Base-by-base conservation (phyloP, 1,140 invertebrate species). In the Leptinotarsa defecta region DNA sequence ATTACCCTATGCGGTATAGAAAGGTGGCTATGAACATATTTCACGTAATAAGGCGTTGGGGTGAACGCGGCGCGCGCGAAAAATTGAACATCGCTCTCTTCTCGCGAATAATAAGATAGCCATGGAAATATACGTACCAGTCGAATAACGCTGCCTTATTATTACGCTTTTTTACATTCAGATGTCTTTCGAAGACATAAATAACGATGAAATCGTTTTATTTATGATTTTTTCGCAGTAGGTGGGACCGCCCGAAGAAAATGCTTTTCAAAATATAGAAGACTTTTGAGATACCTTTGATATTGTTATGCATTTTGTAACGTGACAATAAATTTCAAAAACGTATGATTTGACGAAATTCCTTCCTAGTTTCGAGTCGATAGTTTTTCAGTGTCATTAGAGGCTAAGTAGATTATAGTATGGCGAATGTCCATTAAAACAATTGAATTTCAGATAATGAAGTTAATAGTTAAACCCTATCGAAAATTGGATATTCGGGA, bases 21-120 rank as follows among this genome's bases (percentile, higher is more conserved):
- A 81, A 81, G 80, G 80, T 81, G 78, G 80, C 80, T 81, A 81
- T 81, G 80, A 81, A 81, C 80, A 81, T 81, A 81, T 81, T 81
- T 81, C 80, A 81, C 78, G 76, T 81, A 81, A 81, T 81, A 81
- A 81, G 78, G 79, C 73, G 77, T 70, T 78, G 69, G 78, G 80
- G 78, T 65, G 63, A 73, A 22, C 52, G 17, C 43, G 48, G 48
- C 69, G 69, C 49, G 78, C 65, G 78, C 76, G 78, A 79, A 79
- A 81, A 81, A 81, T 78, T 81, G 76, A 81, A 79, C 79, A 77
- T 77, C 77, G 71, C 71, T 73, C 71, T 73, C 57, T 48, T 61
- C 57, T 67, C 71, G 68, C 76, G 79, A 79, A 81, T 81, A 80
- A 80, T 78, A 77, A 77, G 78, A 77, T 79, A 73, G 78, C 77